A percentile compares a stretch with the other conserved stretches of the same genome.
Evolutionary conservation across 1,140 invertebrate species (phyloP).

Genomic region (Cydia strobilella): DNA sequence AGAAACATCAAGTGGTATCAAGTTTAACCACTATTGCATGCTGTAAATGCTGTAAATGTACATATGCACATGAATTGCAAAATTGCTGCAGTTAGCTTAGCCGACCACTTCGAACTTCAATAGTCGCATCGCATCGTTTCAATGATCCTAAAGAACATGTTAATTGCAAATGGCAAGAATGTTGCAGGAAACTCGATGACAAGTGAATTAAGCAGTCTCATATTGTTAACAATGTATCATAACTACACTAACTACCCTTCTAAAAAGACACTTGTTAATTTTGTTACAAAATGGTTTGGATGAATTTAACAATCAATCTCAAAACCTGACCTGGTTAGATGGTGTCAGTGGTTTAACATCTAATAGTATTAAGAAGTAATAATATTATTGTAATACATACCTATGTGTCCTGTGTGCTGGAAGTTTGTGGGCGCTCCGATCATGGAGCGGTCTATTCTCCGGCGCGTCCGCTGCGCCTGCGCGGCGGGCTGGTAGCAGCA

Average conservation of each 20-base stretch:
- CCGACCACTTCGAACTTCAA: neutral
- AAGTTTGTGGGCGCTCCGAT: constrained; percentile 96
- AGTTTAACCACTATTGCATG: constrained; percentile 6
- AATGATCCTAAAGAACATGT: neutral
- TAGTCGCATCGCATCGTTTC: constrained; percentile 1
- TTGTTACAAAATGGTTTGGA: no score
- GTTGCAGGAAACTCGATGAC: neutral
- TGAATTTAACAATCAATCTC: no score
- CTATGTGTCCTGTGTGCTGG: constrained; percentile 91
- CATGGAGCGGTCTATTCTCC: constrained; percentile 94
- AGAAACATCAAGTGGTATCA: neutral
- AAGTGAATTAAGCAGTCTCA: neutral
- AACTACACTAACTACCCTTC: no score
- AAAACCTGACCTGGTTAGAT: neutral
- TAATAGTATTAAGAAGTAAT: no score
- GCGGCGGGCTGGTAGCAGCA: constrained; percentile 89
- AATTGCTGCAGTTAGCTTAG: neutral
- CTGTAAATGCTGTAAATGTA: neutral
- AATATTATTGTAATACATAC: constrained; percentile 45
- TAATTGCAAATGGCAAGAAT: neutral
- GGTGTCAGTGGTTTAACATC: no score
- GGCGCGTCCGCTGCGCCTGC: constrained; percentile 82
- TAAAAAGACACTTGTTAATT: no score
- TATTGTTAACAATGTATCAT: neutral
- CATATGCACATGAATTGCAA: neutral